Conservation (phyloP, 2,888 invertebrate genomes). For the Epinotia brunnichana region DNA sequence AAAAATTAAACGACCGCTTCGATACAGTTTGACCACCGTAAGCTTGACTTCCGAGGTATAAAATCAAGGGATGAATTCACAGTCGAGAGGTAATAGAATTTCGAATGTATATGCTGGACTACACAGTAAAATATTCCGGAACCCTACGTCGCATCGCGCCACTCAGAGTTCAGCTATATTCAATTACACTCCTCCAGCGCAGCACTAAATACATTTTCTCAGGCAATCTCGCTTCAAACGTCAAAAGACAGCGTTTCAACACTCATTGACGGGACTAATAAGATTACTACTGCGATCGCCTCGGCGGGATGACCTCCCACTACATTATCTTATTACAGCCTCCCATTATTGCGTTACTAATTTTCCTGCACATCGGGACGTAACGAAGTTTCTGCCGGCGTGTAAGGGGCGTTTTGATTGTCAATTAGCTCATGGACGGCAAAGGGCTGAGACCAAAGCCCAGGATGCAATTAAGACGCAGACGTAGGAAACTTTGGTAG, state of each 20-base stretch:
- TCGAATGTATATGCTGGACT: neutral
- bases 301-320: constrained; percentile 70
- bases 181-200: constrained; percentile 37
- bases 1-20: too few species aligned
- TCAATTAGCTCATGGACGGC: constrained; percentile 78
- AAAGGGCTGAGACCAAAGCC: constrained; percentile 67
- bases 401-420: constrained; percentile 80
- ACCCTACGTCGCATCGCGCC: constrained; percentile 17
- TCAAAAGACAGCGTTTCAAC: constrained; percentile 60
- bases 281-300: constrained; percentile 66
- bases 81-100: neutral
- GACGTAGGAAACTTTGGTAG: constrained; percentile 61
- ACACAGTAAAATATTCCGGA: neutral
- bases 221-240: constrained; percentile 57
- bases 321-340: constrained; percentile 79
- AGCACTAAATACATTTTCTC: constrained; percentile 62
- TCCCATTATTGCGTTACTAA: constrained; percentile 81
- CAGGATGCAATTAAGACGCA: constrained; percentile 76
- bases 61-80: neutral
- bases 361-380: constrained; percentile 77
- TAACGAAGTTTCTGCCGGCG: constrained; percentile 75
- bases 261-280: constrained; percentile 73
- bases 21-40: too few species aligned
- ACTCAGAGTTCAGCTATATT: constrained; percentile 35
- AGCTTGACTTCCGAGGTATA: too few species aligned